These are phyloP conservation scores for Asobara japonica DNA, from an alignment of 1,140 invertebrate species.

Conservation along the genomic window DNA sequence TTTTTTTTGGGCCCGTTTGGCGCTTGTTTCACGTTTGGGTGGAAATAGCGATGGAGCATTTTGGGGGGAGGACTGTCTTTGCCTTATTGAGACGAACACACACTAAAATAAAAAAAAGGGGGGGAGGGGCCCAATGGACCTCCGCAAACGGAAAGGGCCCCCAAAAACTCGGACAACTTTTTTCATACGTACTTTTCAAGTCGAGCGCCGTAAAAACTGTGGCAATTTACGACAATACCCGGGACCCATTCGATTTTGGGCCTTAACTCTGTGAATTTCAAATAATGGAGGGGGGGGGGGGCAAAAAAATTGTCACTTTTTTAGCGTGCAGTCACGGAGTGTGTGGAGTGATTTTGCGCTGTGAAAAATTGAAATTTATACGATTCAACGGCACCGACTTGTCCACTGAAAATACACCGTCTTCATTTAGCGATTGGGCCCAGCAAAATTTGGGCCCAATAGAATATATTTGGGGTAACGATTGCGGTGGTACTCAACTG, in stretches of 20 bases:
- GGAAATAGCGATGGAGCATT: conserved; percentile 5
- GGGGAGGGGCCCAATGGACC: neutral
- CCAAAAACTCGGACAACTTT: neutral
- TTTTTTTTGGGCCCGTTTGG: conserved; percentile 2
- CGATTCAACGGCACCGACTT: conserved; percentile 23
- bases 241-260: neutral
- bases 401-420: conserved; percentile 23
- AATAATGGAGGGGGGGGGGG: neutral
- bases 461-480: neutral
- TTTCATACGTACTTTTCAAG: conserved; percentile 8
- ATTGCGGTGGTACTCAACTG: neutral
- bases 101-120: neutral
- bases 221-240: neutral
- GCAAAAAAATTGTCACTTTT: conserved; percentile 6
- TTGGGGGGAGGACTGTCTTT: neutral
- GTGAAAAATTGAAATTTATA: conserved; percentile 24
- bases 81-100: conserved; percentile 18
- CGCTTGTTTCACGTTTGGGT: conserved; percentile 14
- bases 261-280: neutral
- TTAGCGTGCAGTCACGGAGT: neutral
- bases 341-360: conserved; percentile 1
- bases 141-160: neutral
- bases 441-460: neutral
- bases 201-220: neutral
- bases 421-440: conserved; percentile 18